phyloP scores from a whole-genome alignment of 2,888 invertebrate genomes.

The Erebia epiphron region DNA sequence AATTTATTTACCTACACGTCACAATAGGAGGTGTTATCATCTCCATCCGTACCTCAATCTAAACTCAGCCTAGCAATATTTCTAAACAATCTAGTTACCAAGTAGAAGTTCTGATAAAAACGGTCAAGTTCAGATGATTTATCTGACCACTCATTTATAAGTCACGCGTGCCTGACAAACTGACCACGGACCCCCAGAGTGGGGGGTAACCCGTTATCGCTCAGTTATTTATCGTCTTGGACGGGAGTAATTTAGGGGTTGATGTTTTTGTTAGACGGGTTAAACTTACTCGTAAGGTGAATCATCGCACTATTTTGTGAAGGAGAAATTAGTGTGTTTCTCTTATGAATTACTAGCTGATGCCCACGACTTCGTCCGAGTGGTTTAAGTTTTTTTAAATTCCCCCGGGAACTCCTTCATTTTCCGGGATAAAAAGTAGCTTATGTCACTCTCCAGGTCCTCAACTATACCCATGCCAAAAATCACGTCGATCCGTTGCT shows the following conservation, averaged over 20 bases:
- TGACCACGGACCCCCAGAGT: conserved; percentile 25
- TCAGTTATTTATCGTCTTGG: conserved; percentile 32
- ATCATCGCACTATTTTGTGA: conserved; percentile 7
- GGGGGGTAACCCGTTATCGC: conserved; percentile 22
- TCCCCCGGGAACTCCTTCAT: no score
- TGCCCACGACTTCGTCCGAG: no score
- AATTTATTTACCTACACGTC: no score
- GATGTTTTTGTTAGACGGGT: conserved; percentile 21
- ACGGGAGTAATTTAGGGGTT: conserved; percentile 27
- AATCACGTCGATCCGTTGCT: no score
- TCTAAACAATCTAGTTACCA: not conserved
- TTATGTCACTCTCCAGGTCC: no score
- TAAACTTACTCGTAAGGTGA: conserved; percentile 7
- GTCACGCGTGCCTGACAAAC: conserved; percentile 36
- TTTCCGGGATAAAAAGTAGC: no score
- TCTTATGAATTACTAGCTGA: no score
- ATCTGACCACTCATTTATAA: conserved; percentile 34
- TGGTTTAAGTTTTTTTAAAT: no score
- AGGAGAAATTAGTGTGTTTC: no score
- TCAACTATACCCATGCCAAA: no score
- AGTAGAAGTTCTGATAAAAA: conserved; percentile 21
- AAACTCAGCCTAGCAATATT: not conserved
- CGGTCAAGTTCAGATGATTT: conserved; percentile 34
- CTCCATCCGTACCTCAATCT: not conserved
- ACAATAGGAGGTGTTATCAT: not conserved